Evolutionary conservation across 2,797 vertebrate genomes (phyloP), one percentile per base, ranked within the genome.

Genomic region (Lagocephalus sceleratus): DNA sequence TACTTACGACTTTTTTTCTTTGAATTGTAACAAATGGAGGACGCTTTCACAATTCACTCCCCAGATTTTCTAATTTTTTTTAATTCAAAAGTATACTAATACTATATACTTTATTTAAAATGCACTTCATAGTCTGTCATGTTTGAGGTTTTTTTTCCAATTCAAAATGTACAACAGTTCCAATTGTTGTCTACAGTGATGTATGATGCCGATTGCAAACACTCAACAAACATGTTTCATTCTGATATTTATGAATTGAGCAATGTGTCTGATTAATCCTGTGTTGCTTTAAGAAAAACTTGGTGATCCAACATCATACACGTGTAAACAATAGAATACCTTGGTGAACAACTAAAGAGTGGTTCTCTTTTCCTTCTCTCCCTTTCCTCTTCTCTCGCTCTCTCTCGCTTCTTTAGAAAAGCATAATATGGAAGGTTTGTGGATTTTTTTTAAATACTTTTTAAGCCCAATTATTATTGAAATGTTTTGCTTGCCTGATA

Each of bases 391-490:
- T 44, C 42, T 44, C 42, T 40, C 39, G 5, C 82, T 79, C 62
- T 82, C 73, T 88, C 85, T 91, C 48, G 87, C 89, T 91, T 88
- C 90, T 90, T 92, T 92, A 92, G 91, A 92, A 92, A 92, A 92
- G 91, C 91, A 92, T 92, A 90, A 92, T 92, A 90, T 92, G 91
- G 91, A 92, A 92, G 91, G 91, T 92, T 92, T 91, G 91, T 92
- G 88, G 82, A 83, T 88, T 90, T n/a, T 41, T 90, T 75, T 84
- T 66, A 29, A 73, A 54, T 70, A 44, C 46, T 60, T 67, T 64
- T 54, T 51, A 68, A 79, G 72, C 66, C 78, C 78, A 83, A 80
- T 78, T 70, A 71, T 51, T 83, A 71, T 65, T 86, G 63, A 82
- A 68, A 83, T 81, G 75, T 88, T 82, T 73, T 90, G 82, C 84